These are phyloP conservation scores for Lasioglossum vierecki DNA, from an alignment of 2,888 invertebrate genomes.

Conservation along the genomic window DNA sequence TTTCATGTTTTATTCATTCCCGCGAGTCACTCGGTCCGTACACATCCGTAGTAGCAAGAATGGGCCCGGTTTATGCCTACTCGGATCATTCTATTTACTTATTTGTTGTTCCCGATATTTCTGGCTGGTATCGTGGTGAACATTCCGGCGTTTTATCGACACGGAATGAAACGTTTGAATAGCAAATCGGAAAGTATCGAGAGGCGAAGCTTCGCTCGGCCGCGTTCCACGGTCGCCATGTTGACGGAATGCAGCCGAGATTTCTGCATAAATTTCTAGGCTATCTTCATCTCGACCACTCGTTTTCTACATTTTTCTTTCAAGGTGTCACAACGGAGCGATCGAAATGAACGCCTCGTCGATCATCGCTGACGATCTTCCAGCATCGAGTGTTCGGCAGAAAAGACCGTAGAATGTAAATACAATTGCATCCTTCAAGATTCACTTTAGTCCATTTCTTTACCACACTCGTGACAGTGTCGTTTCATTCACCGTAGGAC, in stretches of 20 bases:
- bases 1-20: not conserved
- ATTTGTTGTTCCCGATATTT: not conserved
- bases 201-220: not conserved
- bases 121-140: not conserved
- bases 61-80: not conserved
- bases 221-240: conserved; percentile 50
- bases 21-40: not conserved
- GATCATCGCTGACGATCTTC: not conserved
- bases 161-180: too few relatives aligned
- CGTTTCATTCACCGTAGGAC: too few relatives aligned
- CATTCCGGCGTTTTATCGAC: not conserved
- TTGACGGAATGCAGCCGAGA: conserved; percentile 52
- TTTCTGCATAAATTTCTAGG: conserved; percentile 36
- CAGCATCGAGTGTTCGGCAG: not conserved
- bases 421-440: not conserved
- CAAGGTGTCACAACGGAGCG: not conserved
- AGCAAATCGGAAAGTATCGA: not conserved
- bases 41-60: not conserved
- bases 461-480: too few relatives aligned
- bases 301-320: conserved; percentile 11
- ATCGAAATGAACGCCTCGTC: not conserved
- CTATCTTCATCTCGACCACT: conserved; percentile 17
- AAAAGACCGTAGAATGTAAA: not conserved
- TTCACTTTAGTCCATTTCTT: too few relatives aligned
- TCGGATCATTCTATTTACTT: not conserved